Evolutionary conservation across 2,113 vertebrate genomes (phyloP).

Genomic region (Rutilus rutilus): DNA sequence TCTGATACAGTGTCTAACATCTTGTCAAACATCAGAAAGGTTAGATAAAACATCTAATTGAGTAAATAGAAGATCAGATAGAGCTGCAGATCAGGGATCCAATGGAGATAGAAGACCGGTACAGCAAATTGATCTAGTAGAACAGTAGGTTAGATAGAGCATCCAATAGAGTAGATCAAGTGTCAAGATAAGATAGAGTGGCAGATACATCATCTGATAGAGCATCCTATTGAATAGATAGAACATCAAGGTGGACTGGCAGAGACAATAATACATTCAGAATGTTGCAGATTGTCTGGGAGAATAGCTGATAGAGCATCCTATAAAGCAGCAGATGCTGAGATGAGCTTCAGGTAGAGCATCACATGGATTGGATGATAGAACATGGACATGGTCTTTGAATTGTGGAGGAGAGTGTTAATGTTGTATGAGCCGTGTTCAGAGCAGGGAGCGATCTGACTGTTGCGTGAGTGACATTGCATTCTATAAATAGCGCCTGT

Average conservation of each 20-base stretch:
- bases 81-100: too few species aligned
- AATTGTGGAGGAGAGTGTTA: constrained; percentile 68
- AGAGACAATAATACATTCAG: not conserved
- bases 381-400: constrained; percentile 36
- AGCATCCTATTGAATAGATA: not conserved
- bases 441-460: constrained; percentile 74
- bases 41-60: not conserved
- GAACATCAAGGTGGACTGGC: not conserved
- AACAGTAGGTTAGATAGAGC: not conserved
- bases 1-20: not conserved
- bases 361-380: constrained; percentile 28
- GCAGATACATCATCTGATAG: not conserved
- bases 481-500: constrained; percentile 76
- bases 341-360: constrained; percentile 40
- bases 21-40: not conserved
- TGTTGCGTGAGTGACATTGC: constrained; percentile 78
- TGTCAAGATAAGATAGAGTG: not conserved
- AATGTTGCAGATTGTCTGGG: not conserved
- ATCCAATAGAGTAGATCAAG: not conserved
- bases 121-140: not conserved
- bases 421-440: constrained; percentile 75
- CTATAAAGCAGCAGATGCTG: not conserved
- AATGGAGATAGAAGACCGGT: too few species aligned
- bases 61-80: not conserved
- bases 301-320: not conserved